Conservation (phyloP, 2,797 vertebrate genomes). For the Megaceryle alcyon region DNA sequence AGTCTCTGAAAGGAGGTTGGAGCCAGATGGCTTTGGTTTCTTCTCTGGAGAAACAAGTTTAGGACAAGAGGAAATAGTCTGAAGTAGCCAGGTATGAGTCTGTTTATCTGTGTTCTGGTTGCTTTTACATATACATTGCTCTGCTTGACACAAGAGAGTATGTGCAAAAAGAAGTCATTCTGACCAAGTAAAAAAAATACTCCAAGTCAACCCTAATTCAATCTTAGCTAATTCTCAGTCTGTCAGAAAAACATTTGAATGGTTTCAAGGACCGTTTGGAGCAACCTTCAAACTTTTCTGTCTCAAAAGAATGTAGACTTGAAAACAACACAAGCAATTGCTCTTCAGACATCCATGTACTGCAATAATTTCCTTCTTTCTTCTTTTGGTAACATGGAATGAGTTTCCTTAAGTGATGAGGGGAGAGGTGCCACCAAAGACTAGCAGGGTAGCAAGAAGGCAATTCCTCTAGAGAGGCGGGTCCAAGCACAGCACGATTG, state of each 20-base stretch:
- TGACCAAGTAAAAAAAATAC: not conserved
- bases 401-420: not conserved
- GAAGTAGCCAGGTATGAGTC: not conserved
- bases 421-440: not conserved
- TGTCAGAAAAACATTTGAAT: not conserved
- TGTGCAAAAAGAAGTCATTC: not conserved
- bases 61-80: too few relatives aligned
- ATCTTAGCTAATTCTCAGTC: not conserved
- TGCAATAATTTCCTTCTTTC: not conserved
- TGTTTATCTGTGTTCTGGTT: not conserved
- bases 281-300: not conserved
- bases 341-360: not conserved
- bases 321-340: not conserved
- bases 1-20: too few relatives aligned
- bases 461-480: not conserved
- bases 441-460: not conserved
- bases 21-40: too few relatives aligned
- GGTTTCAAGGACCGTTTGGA: not conserved
- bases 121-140: not conserved
- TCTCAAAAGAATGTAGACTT: not conserved
- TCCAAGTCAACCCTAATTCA: not conserved
- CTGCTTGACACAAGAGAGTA: not conserved
- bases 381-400: not conserved
- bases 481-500: fast-evolving
- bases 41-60: too few relatives aligned